Percentiles rank a stretch among this genome's conserved stretches.
Evolutionary conservation across 2,797 vertebrate species (phyloP).

Genomic region (Tokudaia muenninki): DNA sequence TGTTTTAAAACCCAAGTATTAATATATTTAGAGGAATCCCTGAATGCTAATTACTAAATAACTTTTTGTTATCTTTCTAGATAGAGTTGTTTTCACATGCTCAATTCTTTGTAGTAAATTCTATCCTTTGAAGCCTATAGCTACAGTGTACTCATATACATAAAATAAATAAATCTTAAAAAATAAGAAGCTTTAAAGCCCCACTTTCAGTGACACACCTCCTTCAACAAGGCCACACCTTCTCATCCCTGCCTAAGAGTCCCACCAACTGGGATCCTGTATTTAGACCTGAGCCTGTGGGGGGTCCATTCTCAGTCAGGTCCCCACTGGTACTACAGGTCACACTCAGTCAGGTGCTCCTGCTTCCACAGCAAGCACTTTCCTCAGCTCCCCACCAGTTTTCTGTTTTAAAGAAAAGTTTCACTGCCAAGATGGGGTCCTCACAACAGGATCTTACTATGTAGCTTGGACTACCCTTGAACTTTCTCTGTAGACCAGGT

Average conservation of each 20-base stretch:
- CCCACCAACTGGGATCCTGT: not conserved
- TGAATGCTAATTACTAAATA: constrained; percentile 37
- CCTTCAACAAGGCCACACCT: not conserved
- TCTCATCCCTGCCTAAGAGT: not conserved
- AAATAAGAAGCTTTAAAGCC: not conserved
- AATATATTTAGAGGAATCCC: constrained; percentile 36
- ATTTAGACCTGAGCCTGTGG: not conserved
- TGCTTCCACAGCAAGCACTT: not conserved
- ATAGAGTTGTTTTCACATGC: constrained; percentile 6
- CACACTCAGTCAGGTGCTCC: not conserved
- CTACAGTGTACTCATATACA: too few relatives aligned
- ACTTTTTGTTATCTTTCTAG: constrained; percentile 44
- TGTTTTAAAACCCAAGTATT: constrained; percentile 63
- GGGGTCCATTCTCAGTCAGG: not conserved
- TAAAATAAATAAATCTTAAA: too few relatives aligned
- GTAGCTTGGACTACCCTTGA: not conserved
- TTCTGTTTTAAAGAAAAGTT: not conserved
- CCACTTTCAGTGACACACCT: not conserved
- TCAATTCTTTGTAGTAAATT: constrained; percentile 48
- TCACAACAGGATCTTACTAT: not conserved
- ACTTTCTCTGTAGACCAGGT: not conserved
- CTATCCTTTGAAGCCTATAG: not conserved
- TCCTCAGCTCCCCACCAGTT: not conserved
- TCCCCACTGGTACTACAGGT: not conserved
- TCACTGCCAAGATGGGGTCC: not conserved